phyloP scores from a whole-genome alignment of 1,140 invertebrate genomes.

The Aradophagus sp. region DNA sequence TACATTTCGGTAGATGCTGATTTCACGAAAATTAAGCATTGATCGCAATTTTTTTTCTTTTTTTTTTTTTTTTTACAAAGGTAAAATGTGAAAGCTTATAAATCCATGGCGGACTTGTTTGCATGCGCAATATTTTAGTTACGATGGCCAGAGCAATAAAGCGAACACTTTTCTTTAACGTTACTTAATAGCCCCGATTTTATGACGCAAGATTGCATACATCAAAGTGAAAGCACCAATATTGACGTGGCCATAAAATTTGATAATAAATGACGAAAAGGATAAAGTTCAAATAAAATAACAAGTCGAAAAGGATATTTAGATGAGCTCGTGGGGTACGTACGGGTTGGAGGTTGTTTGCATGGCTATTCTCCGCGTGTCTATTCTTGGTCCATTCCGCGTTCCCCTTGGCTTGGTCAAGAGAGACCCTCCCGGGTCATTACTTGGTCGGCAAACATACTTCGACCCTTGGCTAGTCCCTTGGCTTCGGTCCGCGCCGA shows the following conservation, averaged over 20 bases:
- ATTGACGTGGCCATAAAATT: conserved; percentile 34
- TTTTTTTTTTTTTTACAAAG: no score
- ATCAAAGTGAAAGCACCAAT: no score
- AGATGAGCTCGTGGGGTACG: conserved; percentile 56
- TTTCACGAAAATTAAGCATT: no score
- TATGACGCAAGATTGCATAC: no score
- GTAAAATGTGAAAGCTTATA: no score
- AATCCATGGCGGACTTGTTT: no score
- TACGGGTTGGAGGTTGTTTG: conserved; percentile 68
- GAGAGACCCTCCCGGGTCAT: conserved; percentile 71
- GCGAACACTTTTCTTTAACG: no score
- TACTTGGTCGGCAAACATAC: conserved; percentile 75
- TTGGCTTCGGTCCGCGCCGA: conserved; percentile 57
- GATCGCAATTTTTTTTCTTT: no score
- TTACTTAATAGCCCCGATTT: no score
- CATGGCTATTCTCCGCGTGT: conserved; percentile 70
- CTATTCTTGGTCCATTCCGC: conserved; percentile 66
- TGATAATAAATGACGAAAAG: conserved; percentile 52
- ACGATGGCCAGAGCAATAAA: no score
- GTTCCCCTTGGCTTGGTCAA: conserved; percentile 50
- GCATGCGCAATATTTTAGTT: no score
- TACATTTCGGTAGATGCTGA: no score
- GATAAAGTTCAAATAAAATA: conserved; percentile 60
- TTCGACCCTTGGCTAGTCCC: conserved; percentile 69
- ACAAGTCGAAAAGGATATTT: conserved; percentile 61